These are phyloP conservation scores for Agapornis roseicollis DNA, from an alignment of 2,113 vertebrate species.

Conservation along the genomic window DNA sequence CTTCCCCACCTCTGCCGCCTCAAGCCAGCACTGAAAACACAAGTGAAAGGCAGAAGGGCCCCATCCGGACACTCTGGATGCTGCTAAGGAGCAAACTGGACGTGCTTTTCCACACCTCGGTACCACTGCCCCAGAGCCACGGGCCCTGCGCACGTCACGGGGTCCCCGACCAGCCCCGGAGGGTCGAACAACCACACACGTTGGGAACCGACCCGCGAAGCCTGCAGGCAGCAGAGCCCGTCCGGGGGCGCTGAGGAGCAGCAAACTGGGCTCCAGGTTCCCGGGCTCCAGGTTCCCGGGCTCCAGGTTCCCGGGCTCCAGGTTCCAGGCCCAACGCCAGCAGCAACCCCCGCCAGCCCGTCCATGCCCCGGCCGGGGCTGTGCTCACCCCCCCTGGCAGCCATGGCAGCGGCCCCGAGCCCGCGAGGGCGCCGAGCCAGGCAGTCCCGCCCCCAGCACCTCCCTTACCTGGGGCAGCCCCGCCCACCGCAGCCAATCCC, in stretches of 20 bases:
- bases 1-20: background rate
- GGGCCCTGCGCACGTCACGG: rapidly evolving
- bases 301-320: background rate
- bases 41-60: background rate
- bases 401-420: too few species aligned
- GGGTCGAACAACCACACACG: rapidly evolving
- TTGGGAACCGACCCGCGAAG: rapidly evolving
- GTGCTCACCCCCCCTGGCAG: background rate
- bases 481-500: background rate
- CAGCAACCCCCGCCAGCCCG: background rate
- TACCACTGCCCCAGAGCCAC: background rate
- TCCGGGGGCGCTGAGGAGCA: background rate
- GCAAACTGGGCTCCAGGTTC: background rate
- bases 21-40: background rate
- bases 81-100: background rate
- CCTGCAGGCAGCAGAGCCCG: background rate
- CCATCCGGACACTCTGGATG: background rate
- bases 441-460: background rate
- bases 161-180: background rate
- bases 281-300: background rate
- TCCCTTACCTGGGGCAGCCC: background rate
- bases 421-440: too few species aligned
- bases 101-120: rapidly evolving
- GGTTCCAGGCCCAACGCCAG: too few species aligned
- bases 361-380: too few species aligned